Conservation (phyloP, 2,113 vertebrate genomes). For the Campylorhamphus procurvoides region DNA sequence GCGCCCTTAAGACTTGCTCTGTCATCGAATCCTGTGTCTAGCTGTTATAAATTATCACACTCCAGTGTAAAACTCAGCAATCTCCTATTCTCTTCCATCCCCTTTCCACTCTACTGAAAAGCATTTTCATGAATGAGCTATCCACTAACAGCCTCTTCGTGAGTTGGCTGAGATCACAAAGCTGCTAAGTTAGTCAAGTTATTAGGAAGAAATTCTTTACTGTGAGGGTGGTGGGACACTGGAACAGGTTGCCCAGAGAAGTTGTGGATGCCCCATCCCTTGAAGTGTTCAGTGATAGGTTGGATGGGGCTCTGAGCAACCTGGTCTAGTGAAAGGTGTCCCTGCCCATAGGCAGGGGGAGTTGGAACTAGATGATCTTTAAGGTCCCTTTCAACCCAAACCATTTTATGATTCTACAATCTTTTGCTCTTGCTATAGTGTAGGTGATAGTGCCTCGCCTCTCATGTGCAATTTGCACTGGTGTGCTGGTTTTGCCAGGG, state of each 20-base stretch:
- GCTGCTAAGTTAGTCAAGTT: neutral
- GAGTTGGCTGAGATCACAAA: neutral
- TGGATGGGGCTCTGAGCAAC: neutral
- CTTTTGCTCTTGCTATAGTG: neutral
- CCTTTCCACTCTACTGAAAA: neutral
- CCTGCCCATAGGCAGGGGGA: neutral
- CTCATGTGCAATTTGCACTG: neutral
- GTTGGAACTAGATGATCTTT: neutral
- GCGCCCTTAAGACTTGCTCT: neutral
- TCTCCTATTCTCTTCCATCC: neutral
- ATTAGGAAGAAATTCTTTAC: neutral
- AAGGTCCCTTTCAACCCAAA: neutral
- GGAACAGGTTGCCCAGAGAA: neutral
- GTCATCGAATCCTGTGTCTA: accelerated
- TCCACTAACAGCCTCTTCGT: neutral
- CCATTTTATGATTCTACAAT: neutral
- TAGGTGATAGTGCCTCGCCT: neutral
- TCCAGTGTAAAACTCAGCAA: neutral
- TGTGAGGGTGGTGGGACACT: neutral
- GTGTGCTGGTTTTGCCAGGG: neutral
- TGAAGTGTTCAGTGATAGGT: neutral
- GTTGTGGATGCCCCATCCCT: neutral
- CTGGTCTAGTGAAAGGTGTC: neutral
- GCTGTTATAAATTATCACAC: neutral
- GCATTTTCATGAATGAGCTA: neutral